A percentile compares a stretch with the other conserved stretches of the same genome.
phyloP scores from a whole-genome alignment of 2,888 invertebrate genomes.

The Pristionchus exspectatus region DNA sequence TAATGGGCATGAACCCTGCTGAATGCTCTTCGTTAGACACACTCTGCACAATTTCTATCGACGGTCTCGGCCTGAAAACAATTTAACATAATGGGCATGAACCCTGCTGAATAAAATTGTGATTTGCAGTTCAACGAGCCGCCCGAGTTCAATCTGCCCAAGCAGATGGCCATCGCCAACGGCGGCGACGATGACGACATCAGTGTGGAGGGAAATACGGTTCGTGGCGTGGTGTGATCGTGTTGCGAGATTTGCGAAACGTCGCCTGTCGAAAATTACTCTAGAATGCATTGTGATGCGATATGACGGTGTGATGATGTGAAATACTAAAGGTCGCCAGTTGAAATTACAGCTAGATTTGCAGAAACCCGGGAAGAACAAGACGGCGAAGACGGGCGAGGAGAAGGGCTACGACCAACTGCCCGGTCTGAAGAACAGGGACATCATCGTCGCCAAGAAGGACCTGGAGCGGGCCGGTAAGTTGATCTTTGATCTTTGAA shows the following conservation, averaged over 20 bases:
- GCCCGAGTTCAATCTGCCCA: slow-evolving; percentile 49
- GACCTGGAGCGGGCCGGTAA: slow-evolving; percentile 24
- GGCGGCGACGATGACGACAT: background rate
- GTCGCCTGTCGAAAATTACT: background rate
- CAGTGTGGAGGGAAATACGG: background rate
- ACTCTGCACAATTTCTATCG: too few relatives aligned
- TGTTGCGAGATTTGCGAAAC: background rate
- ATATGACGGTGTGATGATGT: background rate
- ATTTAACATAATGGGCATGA: too few relatives aligned
- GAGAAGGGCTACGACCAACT: slow-evolving; percentile 39
- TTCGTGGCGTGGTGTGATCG: background rate
- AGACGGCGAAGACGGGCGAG: slow-evolving; percentile 8
- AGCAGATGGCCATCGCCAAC: slow-evolving; percentile 33
- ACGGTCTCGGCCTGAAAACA: too few relatives aligned
- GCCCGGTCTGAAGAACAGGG: slow-evolving; percentile 40
- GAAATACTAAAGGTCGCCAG: background rate
- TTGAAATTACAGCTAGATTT: background rate
- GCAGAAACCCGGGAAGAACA: background rate
- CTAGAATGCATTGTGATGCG: background rate
- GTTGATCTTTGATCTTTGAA: background rate
- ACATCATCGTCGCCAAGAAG: slow-evolving; percentile 43
- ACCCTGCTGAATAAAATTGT: too few relatives aligned
- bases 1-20: too few relatives aligned
- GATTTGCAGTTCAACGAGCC: slow-evolving; percentile 40
- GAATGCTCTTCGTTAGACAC: too few relatives aligned